Conservation (phyloP, 1,140 invertebrate genomes). For the Melitaea cinxia region DNA sequence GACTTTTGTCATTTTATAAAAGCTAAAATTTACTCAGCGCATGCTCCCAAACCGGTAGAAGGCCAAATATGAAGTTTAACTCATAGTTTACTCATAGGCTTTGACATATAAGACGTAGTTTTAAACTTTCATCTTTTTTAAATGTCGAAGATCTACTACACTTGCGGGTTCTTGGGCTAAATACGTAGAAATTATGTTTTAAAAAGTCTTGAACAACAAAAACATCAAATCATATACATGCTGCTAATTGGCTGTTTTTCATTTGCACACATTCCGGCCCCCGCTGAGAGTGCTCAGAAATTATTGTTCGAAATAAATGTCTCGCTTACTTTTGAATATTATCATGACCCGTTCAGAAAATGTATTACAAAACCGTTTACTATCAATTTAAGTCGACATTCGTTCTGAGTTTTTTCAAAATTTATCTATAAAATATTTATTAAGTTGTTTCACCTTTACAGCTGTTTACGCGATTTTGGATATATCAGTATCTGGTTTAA, state of each 20-base stretch:
- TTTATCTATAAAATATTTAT: neutral
- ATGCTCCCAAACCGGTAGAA: too few species aligned
- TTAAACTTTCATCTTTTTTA: neutral
- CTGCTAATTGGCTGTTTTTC: conserved; percentile 36
- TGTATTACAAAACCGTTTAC: conserved; percentile 5
- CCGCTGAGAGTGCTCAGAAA: conserved; percentile 29
- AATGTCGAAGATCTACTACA: too few species aligned
- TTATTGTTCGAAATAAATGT: conserved; percentile 35
- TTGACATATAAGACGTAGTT: too few species aligned
- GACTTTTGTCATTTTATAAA: too few species aligned
- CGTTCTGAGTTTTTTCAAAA: neutral
- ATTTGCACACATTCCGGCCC: conserved; percentile 28
- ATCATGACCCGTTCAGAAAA: conserved; percentile 7
- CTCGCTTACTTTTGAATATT: conserved; percentile 30
- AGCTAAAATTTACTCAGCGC: too few species aligned
- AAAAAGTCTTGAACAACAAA: conserved; percentile 9
- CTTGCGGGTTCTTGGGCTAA: too few species aligned
- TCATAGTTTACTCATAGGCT: too few species aligned
- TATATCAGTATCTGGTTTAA: neutral
- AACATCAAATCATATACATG: conserved; percentile 19
- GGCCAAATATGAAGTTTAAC: too few species aligned
- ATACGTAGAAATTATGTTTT: conserved; percentile 8
- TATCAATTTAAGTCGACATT: neutral
- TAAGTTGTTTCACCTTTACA: neutral
- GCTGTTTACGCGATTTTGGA: neutral